Percentiles rank a stretch among this genome's conserved stretches.
These are phyloP conservation scores for Etheostoma perlongum DNA, from an alignment of 2,797 vertebrate genomes.

Conservation along the genomic window DNA sequence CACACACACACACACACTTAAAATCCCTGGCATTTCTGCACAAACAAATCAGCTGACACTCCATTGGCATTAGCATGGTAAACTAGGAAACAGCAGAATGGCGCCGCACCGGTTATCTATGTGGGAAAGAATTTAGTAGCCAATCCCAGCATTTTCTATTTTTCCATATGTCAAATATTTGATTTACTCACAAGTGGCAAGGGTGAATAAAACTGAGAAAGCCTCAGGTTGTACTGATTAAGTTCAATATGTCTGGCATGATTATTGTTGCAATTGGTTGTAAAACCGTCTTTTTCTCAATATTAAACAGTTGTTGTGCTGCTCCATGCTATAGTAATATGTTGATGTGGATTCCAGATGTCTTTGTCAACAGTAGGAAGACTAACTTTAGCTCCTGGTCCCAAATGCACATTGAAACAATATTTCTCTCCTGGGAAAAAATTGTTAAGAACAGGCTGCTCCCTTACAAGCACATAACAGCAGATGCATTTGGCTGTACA, in stretches of 20 bases:
- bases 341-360: conserved; percentile 52
- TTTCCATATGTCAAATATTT: conserved; percentile 41
- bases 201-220: conserved; percentile 8
- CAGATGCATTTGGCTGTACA: conserved; percentile 2
- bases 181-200: conserved; percentile 10
- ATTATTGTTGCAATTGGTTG: neutral
- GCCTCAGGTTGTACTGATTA: neutral
- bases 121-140: conserved; percentile 69
- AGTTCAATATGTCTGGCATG: neutral
- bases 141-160: conserved; percentile 59
- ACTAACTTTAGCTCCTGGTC: conserved; percentile 47
- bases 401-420: conserved; percentile 22
- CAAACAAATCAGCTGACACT: neutral
- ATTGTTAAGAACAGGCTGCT: conserved; percentile 13
- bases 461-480: neutral
- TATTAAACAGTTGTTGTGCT: neutral
- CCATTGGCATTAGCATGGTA: neutral
- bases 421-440: conserved; percentile 57
- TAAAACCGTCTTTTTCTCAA: neutral
- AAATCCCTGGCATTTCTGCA: conserved; percentile 5
- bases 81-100: conserved; percentile 13
- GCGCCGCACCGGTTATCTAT: conserved; percentile 2
- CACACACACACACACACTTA: no score
- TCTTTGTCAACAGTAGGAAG: conserved; percentile 31
- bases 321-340: conserved; percentile 14